A percentile compares a stretch with the other conserved stretches of the same genome.
phyloP scores from a whole-genome alignment of 2,113 vertebrate genomes.

The Oryzias woworae region DNA sequence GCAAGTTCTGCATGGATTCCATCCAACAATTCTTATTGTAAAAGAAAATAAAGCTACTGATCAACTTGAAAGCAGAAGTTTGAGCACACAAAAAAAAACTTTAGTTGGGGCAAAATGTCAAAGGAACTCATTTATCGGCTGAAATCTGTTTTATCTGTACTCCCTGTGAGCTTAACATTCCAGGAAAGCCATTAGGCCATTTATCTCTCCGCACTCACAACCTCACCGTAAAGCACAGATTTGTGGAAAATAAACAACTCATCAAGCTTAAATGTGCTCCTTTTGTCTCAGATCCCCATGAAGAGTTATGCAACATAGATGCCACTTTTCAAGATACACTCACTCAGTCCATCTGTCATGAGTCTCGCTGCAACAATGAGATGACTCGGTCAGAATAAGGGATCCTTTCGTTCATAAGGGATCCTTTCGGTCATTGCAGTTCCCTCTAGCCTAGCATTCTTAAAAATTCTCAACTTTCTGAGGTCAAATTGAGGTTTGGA shows the following conservation, averaged over 20 bases:
- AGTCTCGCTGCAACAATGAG: neutral
- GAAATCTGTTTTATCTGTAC: conserved; percentile 53
- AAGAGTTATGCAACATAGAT: conserved; percentile 42
- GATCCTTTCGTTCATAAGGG: conserved; percentile 1
- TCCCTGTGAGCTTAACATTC: conserved; percentile 66
- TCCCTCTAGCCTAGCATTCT: conserved; percentile 27
- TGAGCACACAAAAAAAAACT: conserved; percentile 17
- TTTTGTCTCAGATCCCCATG: conserved; percentile 33
- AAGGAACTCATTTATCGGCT: conserved; percentile 34
- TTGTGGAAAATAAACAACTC: conserved; percentile 63
- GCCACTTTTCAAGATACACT: conserved; percentile 25
- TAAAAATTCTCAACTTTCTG: neutral
- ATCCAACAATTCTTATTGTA: no score
- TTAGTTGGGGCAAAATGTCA: neutral
- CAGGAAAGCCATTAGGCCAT: conserved; percentile 71
- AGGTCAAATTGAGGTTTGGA: conserved; percentile 31
- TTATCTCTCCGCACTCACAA: conserved; percentile 62
- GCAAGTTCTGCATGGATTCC: no score
- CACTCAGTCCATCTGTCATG: conserved; percentile 13
- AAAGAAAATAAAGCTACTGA: no score
- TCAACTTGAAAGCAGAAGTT: neutral
- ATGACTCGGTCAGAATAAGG: neutral
- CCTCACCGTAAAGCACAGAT: conserved; percentile 42
- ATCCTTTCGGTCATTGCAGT: conserved; percentile 1
- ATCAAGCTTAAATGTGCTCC: conserved; percentile 42